Evolutionary conservation across 2,797 vertebrate genomes (phyloP).

Genomic region (Sebastes diploproa): DNA sequence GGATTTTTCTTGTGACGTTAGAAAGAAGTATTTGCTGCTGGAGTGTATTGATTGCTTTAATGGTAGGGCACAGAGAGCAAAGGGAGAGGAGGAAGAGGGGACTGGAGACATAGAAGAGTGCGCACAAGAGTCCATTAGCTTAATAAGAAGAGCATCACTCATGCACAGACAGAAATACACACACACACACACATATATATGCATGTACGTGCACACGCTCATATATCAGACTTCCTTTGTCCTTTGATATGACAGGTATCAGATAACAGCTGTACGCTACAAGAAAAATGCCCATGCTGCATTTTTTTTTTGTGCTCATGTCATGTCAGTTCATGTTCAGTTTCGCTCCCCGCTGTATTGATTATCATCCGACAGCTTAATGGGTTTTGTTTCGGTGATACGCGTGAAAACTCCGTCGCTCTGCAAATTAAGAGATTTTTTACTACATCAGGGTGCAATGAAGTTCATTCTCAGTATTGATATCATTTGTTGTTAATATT

Average conservation of each 20-base stretch:
- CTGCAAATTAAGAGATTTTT: slow-evolving; percentile 24
- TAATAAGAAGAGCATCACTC: slow-evolving; percentile 76
- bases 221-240: slow-evolving; percentile 61
- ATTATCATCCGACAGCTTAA: slow-evolving; percentile 61
- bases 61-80: slow-evolving; percentile 71
- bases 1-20: slow-evolving; percentile 80
- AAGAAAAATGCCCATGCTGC: slow-evolving; percentile 49
- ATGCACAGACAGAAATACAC: slow-evolving; percentile 28
- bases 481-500: slow-evolving; percentile 8
- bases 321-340: slow-evolving; percentile 54
- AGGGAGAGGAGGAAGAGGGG: slow-evolving; percentile 57
- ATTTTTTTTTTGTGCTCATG: slow-evolving; percentile 40
- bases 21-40: slow-evolving; percentile 76
- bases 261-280: slow-evolving; percentile 66
- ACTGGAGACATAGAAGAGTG: slow-evolving; percentile 64
- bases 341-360: slow-evolving; percentile 38
- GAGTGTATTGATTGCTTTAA: slow-evolving; percentile 84
- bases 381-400: slow-evolving; percentile 42
- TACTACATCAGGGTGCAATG: slow-evolving; percentile 6
- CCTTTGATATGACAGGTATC: slow-evolving; percentile 73
- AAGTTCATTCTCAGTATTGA: slow-evolving; percentile 11
- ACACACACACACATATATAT: not conserved
- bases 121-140: slow-evolving; percentile 80
- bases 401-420: slow-evolving; percentile 7
- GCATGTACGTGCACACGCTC: slow-evolving; percentile 18